Evolutionary conservation across 2,888 invertebrate genomes (phyloP).

Genomic region (Charanyca ferruginea): DNA sequence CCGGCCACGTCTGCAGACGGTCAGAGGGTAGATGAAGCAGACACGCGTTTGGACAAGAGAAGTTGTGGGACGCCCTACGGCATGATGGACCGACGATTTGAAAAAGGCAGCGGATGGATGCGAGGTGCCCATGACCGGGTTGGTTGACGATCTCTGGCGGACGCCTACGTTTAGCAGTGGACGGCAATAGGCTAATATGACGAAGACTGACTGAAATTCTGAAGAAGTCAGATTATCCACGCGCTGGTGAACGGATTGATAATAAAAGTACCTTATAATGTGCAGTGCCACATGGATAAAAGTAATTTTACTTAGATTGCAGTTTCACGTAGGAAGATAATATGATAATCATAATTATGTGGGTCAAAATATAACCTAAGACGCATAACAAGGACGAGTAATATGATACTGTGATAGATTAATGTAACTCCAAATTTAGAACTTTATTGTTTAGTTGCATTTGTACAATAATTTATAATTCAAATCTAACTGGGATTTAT

Average conservation of each 20-base stretch:
- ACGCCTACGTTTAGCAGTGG: too few relatives aligned
- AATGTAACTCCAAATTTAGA: constrained; percentile 28
- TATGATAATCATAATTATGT: constrained; percentile 15
- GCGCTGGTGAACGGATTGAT: neutral
- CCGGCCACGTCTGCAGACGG: too few relatives aligned
- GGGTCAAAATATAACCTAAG: constrained; percentile 38
- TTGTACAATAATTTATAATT: constrained; percentile 20
- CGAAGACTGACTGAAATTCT: neutral
- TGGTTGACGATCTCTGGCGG: too few relatives aligned
- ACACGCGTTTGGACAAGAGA: too few relatives aligned
- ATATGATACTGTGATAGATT: constrained; percentile 35
- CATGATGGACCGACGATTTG: too few relatives aligned
- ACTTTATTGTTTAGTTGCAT: constrained; percentile 15
- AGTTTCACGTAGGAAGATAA: constrained; percentile 13
- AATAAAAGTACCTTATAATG: too few relatives aligned
- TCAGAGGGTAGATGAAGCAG: too few relatives aligned
- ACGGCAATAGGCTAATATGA: too few relatives aligned
- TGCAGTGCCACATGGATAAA: neutral
- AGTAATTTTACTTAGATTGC: neutral
- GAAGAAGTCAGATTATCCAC: neutral
- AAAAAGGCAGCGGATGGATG: too few relatives aligned
- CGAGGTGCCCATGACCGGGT: too few relatives aligned
- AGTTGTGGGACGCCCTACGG: too few relatives aligned
- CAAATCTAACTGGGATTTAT: constrained; percentile 9
- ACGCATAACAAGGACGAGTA: constrained; percentile 42